Percentiles rank a stretch among this genome's conserved stretches.
Evolutionary conservation across 1,140 invertebrate species (phyloP).

Genomic region (Semibalanus balanoides): DNA sequence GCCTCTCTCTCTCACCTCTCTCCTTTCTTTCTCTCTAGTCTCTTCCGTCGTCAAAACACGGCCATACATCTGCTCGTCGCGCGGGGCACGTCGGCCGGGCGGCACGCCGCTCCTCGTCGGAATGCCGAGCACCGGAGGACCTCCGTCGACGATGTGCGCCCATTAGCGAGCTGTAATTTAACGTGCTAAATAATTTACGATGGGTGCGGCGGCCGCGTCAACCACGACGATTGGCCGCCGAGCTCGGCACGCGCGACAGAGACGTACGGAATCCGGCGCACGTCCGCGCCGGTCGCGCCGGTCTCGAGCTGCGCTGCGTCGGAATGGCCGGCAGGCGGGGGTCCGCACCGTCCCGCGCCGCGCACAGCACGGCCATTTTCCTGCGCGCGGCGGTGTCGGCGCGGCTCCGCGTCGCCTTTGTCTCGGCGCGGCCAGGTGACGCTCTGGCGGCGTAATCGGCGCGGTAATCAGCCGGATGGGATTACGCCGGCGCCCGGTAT

Average conservation of each 20-base stretch:
- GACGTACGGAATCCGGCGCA: background rate
- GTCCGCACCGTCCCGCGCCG: no score
- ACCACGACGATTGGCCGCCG: background rate
- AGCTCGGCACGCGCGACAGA: background rate
- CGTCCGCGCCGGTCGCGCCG: background rate
- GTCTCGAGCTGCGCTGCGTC: no score
- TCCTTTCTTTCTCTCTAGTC: no score
- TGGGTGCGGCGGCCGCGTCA: no score
- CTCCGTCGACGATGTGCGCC: background rate
- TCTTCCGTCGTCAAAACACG: background rate
- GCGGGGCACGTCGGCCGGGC: background rate
- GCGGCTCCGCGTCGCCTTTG: background rate
- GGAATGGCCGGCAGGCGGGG: background rate
- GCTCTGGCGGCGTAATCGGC: background rate
- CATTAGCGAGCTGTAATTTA: background rate
- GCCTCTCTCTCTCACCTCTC: no score
- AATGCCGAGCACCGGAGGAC: background rate
- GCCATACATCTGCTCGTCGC: background rate
- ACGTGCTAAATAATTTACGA: background rate
- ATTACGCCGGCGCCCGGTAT: background rate
- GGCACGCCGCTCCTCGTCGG: no score
- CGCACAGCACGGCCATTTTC: background rate
- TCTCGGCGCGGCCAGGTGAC: background rate
- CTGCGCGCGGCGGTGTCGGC: background rate
- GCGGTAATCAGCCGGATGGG: background rate